Evolutionary conservation across 1,140 invertebrate species (phyloP).

Genomic region (Akabosia matsudoensis): DNA sequence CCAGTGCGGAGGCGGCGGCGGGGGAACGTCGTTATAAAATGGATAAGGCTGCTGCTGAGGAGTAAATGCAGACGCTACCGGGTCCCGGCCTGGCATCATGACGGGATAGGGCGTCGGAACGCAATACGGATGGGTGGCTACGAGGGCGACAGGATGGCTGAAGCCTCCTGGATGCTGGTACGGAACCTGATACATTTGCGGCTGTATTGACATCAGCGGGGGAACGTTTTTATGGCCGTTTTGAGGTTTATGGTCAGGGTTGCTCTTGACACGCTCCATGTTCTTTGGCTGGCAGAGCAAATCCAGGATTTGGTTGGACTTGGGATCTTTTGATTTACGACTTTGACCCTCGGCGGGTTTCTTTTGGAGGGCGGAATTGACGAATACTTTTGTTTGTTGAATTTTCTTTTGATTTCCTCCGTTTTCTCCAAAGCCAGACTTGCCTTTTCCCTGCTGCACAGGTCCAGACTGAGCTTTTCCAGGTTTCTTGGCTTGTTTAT

Average conservation of each 20-base stretch:
- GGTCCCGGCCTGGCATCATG: not conserved
- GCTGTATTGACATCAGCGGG: not conserved
- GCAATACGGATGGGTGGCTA: not conserved
- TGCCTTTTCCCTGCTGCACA: not conserved
- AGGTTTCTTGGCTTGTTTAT: not conserved
- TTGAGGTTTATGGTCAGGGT: not conserved
- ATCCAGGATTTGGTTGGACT: slow-evolving; percentile 1
- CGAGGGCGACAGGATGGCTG: not conserved
- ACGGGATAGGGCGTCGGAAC: not conserved
- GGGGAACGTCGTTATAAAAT: slow-evolving; percentile 1
- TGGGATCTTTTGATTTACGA: not conserved
- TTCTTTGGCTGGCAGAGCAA: slow-evolving; percentile 10
- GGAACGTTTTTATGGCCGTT: not conserved
- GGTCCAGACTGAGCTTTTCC: not conserved
- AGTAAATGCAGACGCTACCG: not conserved
- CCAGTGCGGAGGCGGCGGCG: slow-evolving; percentile 7
- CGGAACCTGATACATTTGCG: not conserved
- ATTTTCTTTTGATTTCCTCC: not conserved
- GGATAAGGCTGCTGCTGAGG: not conserved
- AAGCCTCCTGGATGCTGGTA: not conserved
- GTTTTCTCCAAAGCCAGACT: not conserved
- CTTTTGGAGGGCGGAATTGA: not conserved
- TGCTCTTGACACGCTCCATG: not conserved
- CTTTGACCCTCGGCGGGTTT: not conserved
- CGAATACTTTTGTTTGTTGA: not conserved